These are phyloP conservation scores for Enteromius thamalakanensis DNA, from an alignment of 2,797 vertebrate species.

Conservation along the genomic window DNA sequence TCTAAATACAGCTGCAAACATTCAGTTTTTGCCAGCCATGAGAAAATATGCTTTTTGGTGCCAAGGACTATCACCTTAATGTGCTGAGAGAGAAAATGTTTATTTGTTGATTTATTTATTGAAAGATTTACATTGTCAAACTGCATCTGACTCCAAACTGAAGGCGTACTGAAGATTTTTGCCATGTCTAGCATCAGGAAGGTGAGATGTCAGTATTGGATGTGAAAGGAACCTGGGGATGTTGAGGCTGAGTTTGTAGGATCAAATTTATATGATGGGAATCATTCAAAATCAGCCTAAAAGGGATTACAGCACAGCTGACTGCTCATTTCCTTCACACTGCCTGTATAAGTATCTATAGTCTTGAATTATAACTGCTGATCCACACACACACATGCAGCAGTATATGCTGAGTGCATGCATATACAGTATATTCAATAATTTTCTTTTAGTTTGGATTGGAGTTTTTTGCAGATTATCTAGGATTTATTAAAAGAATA, in stretches of 20 bases:
- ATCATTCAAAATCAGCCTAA: constrained; percentile 49
- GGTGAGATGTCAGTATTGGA: constrained; percentile 29
- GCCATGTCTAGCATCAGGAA: constrained; percentile 9
- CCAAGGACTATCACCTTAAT: constrained; percentile 25
- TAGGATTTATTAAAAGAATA: constrained; percentile 30
- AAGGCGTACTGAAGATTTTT: background rate
- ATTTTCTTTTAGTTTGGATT: constrained; percentile 21
- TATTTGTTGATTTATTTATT: constrained; percentile 33
- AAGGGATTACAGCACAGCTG: constrained; percentile 55
- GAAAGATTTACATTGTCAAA: constrained; percentile 4
- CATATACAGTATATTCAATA: constrained; percentile 16
- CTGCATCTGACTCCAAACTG: background rate
- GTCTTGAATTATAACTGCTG: constrained; percentile 42
- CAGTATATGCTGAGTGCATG: constrained; percentile 39
- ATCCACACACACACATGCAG: constrained; percentile 22
- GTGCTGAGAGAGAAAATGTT: constrained; percentile 9
- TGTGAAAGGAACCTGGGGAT: constrained; percentile 38
- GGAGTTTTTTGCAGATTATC: constrained; percentile 38
- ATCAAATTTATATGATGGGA: constrained; percentile 44
- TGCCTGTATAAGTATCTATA: constrained; percentile 24
- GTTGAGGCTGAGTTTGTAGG: constrained; percentile 29
- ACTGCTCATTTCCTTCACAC: constrained; percentile 41
- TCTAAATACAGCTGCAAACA: constrained; percentile 31
- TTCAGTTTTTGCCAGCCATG: constrained; percentile 15
- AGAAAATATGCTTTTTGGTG: constrained; percentile 1